A percentile compares a stretch with the other conserved stretches of the same genome.
Conservation (phyloP, 2,113 vertebrate genomes). For the Xiphophorus couchianus region DNA sequence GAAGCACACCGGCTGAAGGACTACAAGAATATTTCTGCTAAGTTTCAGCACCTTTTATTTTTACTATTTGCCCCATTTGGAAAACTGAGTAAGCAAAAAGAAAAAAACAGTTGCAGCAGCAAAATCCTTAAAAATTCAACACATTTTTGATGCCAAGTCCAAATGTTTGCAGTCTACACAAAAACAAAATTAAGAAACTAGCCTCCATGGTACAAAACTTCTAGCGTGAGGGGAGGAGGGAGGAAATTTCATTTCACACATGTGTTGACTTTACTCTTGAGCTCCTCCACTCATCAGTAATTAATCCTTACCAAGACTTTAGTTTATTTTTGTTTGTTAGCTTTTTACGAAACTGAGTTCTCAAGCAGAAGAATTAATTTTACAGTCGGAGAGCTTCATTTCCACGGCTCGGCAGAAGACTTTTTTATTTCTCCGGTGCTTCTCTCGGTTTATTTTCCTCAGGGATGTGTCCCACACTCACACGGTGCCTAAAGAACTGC, state of each 20-base stretch:
- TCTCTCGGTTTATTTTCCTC: background rate
- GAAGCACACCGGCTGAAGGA: background rate
- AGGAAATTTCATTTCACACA: too few relatives aligned
- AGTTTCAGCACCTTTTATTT: too few relatives aligned
- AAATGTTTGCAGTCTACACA: too few relatives aligned
- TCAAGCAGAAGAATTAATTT: slow-evolving; percentile 46
- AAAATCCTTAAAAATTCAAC: too few relatives aligned
- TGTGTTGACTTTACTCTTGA: background rate
- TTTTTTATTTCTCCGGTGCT: background rate
- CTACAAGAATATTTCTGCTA: too few relatives aligned
- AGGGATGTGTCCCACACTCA: background rate
- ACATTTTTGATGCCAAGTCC: too few relatives aligned
- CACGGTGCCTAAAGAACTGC: slow-evolving; percentile 25
- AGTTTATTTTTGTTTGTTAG: slow-evolving; percentile 43
- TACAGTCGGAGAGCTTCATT: slow-evolving; percentile 40
- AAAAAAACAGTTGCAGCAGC: too few relatives aligned
- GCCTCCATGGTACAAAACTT: too few relatives aligned
- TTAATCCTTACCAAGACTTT: slow-evolving; percentile 29
- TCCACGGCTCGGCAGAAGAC: slow-evolving; percentile 17
- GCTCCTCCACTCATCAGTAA: slow-evolving; percentile 13
- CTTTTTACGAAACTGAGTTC: slow-evolving; percentile 12
- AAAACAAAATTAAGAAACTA: too few relatives aligned
- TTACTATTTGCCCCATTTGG: too few relatives aligned
- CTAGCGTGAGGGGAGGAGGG: too few relatives aligned
- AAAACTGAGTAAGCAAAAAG: too few relatives aligned